These are phyloP conservation scores for Parnassius orleans DNA, from an alignment of 2,888 invertebrate genomes.

Conservation along the genomic window DNA sequence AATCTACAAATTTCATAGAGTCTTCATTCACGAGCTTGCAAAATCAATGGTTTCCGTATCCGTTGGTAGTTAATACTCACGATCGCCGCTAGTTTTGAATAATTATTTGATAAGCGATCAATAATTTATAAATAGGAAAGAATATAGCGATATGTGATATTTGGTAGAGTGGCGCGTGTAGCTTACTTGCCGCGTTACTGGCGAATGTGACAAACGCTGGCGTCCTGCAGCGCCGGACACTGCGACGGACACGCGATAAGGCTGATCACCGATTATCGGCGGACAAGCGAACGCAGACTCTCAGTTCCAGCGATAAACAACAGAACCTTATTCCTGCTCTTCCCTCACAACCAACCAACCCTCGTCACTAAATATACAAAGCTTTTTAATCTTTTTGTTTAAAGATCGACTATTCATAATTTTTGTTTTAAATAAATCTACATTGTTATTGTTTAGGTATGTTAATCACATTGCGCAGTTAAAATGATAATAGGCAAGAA, in stretches of 20 bases:
- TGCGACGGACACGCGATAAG: conserved; percentile 70
- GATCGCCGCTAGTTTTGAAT: conserved; percentile 8
- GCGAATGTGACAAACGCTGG: conserved; percentile 47
- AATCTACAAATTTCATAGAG: conserved; percentile 43
- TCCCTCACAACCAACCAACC: not conserved
- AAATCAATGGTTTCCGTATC: not conserved
- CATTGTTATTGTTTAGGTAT: conserved; percentile 40
- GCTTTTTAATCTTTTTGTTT: no score
- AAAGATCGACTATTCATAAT: conserved; percentile 1
- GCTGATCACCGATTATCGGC: conserved; percentile 68
- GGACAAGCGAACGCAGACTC: conserved; percentile 25
- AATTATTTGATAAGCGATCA: not conserved
- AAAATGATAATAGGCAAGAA: conserved; percentile 51
- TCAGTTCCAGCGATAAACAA: not conserved
- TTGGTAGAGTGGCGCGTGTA: conserved; percentile 42
- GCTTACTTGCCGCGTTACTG: conserved; percentile 55
- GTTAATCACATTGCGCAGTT: conserved; percentile 41
- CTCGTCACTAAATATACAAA: not conserved
- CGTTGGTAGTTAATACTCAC: conserved; percentile 12
- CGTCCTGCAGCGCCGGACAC: conserved; percentile 56
- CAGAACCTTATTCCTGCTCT: not conserved
- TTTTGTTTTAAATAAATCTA: conserved; percentile 14
- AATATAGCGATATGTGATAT: not conserved
- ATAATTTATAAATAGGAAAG: no score
- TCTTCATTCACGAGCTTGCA: not conserved